These are phyloP conservation scores for Stichodactyla helianthus DNA, from an alignment of 64 coral and sea anemone species.

Conservation along the genomic window DNA sequence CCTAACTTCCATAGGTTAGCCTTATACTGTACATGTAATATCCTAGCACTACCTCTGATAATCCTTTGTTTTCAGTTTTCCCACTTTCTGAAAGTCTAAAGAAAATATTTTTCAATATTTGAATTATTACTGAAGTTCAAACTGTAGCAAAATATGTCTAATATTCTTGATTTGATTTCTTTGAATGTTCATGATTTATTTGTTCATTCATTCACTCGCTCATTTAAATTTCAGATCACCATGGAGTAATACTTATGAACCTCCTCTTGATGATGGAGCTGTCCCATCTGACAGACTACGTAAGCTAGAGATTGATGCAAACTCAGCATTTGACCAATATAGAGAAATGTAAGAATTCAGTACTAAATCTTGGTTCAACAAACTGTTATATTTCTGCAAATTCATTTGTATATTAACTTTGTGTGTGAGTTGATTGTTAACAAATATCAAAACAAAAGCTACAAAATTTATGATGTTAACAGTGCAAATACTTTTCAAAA, in stretches of 20 bases:
- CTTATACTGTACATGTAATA: too few species aligned
- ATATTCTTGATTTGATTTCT: too few species aligned
- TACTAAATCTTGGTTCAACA: background rate
- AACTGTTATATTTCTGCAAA: background rate
- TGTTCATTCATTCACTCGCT: background rate
- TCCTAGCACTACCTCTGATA: too few species aligned
- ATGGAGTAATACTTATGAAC: conserved; percentile 97
- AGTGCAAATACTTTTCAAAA: background rate
- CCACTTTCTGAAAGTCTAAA: too few species aligned
- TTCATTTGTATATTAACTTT: background rate
- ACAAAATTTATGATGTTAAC: background rate
- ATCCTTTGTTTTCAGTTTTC: too few species aligned
- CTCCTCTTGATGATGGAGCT: conserved; percentile 92
- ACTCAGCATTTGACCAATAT: conserved; percentile 98
- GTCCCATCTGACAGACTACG: conserved; percentile 92
- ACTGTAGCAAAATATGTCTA: too few species aligned
- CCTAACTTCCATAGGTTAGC: too few species aligned
- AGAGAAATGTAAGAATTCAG: conserved; percentile 81
- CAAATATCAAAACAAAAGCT: background rate
- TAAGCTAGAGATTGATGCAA: conserved; percentile 91
- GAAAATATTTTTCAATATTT: too few species aligned
- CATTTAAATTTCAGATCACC: conserved; percentile 71
- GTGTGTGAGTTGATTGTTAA: background rate
- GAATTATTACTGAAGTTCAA: too few species aligned
- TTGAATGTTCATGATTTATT: too few species aligned